Evolutionary conservation across 2,888 invertebrate genomes (phyloP), one percentile per base, ranked within the genome.

Genomic region (Pristionchus maxplancki): DNA sequence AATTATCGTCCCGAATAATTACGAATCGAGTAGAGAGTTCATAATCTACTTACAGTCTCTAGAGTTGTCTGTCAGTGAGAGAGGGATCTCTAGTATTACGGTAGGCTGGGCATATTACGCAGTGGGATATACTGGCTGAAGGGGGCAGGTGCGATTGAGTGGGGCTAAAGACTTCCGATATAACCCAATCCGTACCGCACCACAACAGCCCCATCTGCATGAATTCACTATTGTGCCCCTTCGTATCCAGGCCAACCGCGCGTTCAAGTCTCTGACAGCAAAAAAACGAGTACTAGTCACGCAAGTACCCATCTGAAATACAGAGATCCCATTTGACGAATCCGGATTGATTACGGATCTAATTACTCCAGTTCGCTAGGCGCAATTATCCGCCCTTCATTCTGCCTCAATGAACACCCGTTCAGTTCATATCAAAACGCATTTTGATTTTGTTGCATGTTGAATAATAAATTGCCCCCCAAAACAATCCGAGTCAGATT

Each of bases 1-100:
- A 48, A 81, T 48, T 40, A 48, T 81, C n/a, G 48, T 28, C n/a
- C n/a, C 20, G 31, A 71, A 71, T 71, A 71, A 71, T 71, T 67
- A 64, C 64, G 31, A n/a, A n/a, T 28, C 62, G 62, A 64, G 62
- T 28, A 58, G 20, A 20, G 53, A 24, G 11, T 37, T 64, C 64
- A 31, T 40, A 71, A 71, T 71, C 71, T 17, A 20, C 71, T 34
- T 37, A 71, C n/a, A 17, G 6, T 17, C 37, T 37, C 20, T 20
- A 71, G 20, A 71, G 37, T 17, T 20, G 37, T 4, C 9, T 20
- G 31, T 31, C 31, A 31, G 20, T n/a, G 3, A n/a, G n/a, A 6
- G 58, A n/a, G 58, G 31, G 64, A 67, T 34, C 64, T 67, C 64
- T 67, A 67, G 31, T 11, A 67, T 13, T 34, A 31, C 64, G 64